Percentiles rank a stretch among this genome's conserved stretches.
phyloP scores from a whole-genome alignment of 2,797 vertebrate genomes.

The Smutsia gigantea region DNA sequence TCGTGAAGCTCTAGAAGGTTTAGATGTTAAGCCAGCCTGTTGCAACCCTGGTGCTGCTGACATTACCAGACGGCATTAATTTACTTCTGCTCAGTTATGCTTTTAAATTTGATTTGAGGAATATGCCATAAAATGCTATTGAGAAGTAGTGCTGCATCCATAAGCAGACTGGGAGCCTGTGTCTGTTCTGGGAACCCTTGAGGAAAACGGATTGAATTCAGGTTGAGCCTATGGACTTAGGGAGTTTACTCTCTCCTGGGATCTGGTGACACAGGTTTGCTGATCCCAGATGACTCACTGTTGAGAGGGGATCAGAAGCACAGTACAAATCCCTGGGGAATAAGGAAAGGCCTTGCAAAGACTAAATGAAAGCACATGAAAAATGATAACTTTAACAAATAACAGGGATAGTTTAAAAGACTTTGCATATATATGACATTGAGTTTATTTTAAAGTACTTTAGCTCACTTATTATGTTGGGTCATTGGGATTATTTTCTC shows the following conservation, averaged over 20 bases:
- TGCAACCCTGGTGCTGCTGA: slow-evolving; percentile 75
- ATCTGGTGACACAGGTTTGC: neutral
- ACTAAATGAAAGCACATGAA: neutral
- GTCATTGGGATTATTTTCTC: neutral
- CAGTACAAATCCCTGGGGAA: neutral
- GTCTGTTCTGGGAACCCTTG: slow-evolving; percentile 77
- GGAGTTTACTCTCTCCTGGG: neutral
- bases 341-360: neutral
- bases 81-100: slow-evolving; percentile 90
- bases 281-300: neutral
- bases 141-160: slow-evolving; percentile 80
- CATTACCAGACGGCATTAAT: slow-evolving; percentile 87
- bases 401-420: neutral
- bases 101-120: slow-evolving; percentile 89
- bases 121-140: slow-evolving; percentile 87
- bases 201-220: slow-evolving; percentile 23
- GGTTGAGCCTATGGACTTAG: neutral
- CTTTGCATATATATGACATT: neutral
- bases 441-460: neutral
- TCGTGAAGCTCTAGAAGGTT: slow-evolving; percentile 80
- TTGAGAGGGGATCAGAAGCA: slow-evolving; percentile 1
- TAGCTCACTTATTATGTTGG: neutral
- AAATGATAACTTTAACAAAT: neutral
- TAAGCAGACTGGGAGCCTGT: slow-evolving; percentile 80
- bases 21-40: slow-evolving; percentile 84